These are phyloP conservation scores for Campopleginae sp. DNA, from an alignment of 2,888 invertebrate species.

Conservation along the genomic window DNA sequence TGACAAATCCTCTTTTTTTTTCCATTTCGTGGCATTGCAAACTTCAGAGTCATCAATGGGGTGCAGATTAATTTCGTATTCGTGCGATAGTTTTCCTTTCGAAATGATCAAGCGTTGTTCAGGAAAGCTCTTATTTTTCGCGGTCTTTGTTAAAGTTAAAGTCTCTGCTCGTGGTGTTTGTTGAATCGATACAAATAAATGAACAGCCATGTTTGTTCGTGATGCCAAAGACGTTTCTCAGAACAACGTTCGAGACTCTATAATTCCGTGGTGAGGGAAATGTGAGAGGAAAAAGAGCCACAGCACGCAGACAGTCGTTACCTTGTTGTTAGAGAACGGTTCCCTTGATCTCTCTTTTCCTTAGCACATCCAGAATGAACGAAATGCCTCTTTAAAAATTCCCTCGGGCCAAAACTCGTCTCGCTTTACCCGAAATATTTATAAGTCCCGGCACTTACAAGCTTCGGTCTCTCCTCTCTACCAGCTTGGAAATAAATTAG, in stretches of 20 bases:
- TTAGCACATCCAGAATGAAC: background rate
- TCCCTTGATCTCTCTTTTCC: background rate
- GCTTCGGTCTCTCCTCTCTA: background rate
- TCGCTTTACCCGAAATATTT: background rate
- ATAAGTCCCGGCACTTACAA: background rate
- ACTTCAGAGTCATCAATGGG: too few species aligned
- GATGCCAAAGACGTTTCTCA: too few species aligned
- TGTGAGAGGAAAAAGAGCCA: background rate
- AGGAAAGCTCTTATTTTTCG: too few species aligned
- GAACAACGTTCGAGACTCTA: background rate
- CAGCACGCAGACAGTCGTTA: background rate
- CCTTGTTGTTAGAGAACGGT: background rate
- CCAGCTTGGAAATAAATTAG: slow-evolving; percentile 40
- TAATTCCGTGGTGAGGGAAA: background rate
- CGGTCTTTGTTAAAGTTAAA: too few species aligned
- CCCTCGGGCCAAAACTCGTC: background rate
- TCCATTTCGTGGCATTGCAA: too few species aligned
- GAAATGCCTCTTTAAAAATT: slow-evolving; percentile 2
- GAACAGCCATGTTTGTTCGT: too few species aligned
- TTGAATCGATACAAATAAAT: too few species aligned
- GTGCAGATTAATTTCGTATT: too few species aligned
- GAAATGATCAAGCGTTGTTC: too few species aligned
- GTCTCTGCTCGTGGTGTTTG: too few species aligned
- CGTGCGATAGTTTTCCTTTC: too few species aligned
- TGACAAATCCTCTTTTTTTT: too few species aligned